Base-by-base conservation (phyloP, 2,797 vertebrate species). In the Danio kyathit region DNA sequence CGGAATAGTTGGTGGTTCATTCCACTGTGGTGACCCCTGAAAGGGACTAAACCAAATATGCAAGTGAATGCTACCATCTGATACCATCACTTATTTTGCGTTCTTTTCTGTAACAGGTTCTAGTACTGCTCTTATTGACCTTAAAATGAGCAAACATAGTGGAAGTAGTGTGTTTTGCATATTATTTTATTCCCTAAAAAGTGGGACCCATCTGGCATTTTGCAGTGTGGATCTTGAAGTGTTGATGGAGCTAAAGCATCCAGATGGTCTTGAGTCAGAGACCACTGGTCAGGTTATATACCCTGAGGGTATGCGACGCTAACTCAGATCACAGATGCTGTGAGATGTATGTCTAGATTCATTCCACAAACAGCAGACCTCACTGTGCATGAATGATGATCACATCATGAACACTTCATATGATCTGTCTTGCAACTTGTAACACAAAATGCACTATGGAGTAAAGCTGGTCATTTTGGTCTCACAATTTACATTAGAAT, bases 151-250 rank as follows among this genome's bases (percentile, higher is more conserved):
- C 54, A 79, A 82, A 40, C 49, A 16, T 72, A 77, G 73, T 49
- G 80, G 77, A 84, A 78, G 69, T 83, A 81, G 46, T 71, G 29
- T 40, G n/a, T 70, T 48, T 48, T 74, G 21, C 60, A 49, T 14
- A 29, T 61, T 29, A 61, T 78, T 83, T 66, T 52, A 38, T 74
- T 74, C 54, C 44, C 29, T 29, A 79, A 52, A 63, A 85, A 19
- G 64, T 79, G 72, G 72, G 77, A 83, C 87, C 85, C 87, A 86
- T 86, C 84, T 87, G 87, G 81, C 65, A 29, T 76, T 76, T 81
- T 44, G 7, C 41, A 76, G 66, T 66, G 51, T 43, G 70, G 57
- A 64, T 85, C 67, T 78, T 84, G 72, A 74, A 85, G 75, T 74
- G 77, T 80, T 60, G 63, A 70, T 78, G 79, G 80, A 63, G 66